Base-by-base conservation (phyloP, 1,140 invertebrate genomes). In the Portunus trituberculatus region DNA sequence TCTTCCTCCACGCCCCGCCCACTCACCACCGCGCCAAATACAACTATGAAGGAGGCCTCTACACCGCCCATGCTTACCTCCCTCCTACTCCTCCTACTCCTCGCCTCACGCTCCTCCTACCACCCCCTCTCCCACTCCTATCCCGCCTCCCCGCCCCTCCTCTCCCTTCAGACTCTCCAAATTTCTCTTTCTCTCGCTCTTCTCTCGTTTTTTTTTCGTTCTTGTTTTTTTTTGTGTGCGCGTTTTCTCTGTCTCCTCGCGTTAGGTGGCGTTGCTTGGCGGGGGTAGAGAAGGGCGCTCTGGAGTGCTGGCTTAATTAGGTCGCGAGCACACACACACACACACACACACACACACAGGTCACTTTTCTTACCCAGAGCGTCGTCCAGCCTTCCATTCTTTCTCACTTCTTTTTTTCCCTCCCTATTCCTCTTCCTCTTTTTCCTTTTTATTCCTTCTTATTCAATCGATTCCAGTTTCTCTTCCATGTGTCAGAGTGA, bases 1-100 rank as follows among this genome's bases (percentile, higher is more conserved):
- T 48, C 88, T 46, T 45, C 87, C 4, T 16, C 89, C 82, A 92
- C 45, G 93, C 95, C 95, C 91, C 95, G 95, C 95, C 95, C 90
- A 92, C 95, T 90, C 95, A 92, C 39, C 90, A 29, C 93, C 95
- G 76, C 95, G 95, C 95, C 95, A 96, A 94, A 96, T 96, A 96
- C 95, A 91, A 96, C 95, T 96, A 48, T 89, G 67, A 31, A 32
- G 52, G 48, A 91, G 86, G 59, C 92, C 84, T 92, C 83, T 67
- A 48, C 82, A 67, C 45, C 84, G 46, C 83, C 86, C 87, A 48
- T 86, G 45, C 92, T 52, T 86, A 46, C 92, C 29, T 86, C 83
- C 31, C 46, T 76, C 46, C 48, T 32, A 16, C 25, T n/a, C 48
- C 90, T 67, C 32, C 31, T 88, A 25, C 28, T 31, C 86, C 45